A percentile compares a stretch with the other conserved stretches of the same genome.
Conservation (phyloP, 2,113 vertebrate species). For the Oryzias javanicus region DNA sequence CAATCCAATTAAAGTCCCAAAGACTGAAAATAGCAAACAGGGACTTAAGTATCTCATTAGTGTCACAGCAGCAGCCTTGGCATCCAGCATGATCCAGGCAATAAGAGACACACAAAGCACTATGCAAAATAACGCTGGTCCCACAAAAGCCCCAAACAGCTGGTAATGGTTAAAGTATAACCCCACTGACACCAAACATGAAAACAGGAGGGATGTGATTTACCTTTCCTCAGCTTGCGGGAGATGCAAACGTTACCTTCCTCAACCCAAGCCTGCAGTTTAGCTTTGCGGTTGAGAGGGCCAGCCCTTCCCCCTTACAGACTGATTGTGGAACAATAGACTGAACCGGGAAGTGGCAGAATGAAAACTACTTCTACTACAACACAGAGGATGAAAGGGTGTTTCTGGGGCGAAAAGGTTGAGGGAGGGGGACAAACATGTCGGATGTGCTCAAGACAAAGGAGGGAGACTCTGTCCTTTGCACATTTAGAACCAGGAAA, state of each 20-base stretch:
- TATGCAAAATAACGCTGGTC: conserved; percentile 68
- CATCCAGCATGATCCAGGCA: conserved; percentile 78
- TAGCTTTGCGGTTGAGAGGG: conserved; percentile 69
- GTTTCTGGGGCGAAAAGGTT: conserved; percentile 47
- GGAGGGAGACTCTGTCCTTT: conserved; percentile 78
- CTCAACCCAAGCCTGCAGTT: conserved; percentile 74
- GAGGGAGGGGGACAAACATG: conserved; percentile 64
- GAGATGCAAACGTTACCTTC: conserved; percentile 69
- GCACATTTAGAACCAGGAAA: conserved; percentile 69
- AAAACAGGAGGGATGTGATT: conserved; percentile 73
- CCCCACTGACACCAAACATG: conserved; percentile 72
- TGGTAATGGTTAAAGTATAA: conserved; percentile 60
- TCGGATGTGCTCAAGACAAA: conserved; percentile 76
- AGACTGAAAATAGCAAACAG: conserved; percentile 57
- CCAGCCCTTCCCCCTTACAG: conserved; percentile 58
- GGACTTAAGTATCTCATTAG: conserved; percentile 62
- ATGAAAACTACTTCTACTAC: conserved; percentile 74
- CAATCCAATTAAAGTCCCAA: conserved; percentile 62
- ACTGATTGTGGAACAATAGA: conserved; percentile 60
- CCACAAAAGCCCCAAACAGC: conserved; percentile 52
- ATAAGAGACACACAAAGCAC: conserved; percentile 74
- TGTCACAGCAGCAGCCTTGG: conserved; percentile 74
- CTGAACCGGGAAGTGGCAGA: conserved; percentile 59
- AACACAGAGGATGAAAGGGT: conserved; percentile 57
- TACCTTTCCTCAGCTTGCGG: conserved; percentile 75